phyloP scores from a whole-genome alignment of 2,888 invertebrate genomes.

The Nudaria mundana region DNA sequence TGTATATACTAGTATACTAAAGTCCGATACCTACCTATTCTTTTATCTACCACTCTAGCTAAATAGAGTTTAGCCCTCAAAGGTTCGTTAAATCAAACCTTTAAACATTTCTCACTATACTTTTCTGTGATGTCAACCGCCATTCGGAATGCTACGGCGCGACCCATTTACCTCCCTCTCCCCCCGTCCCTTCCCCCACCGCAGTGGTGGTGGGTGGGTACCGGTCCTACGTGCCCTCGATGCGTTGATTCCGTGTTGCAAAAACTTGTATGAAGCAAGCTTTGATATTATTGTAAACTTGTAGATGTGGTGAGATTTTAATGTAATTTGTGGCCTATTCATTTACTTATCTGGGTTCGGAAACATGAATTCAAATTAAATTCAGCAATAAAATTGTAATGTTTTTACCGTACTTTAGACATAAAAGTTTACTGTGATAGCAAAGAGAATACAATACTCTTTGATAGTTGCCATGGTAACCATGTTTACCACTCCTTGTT shows the following conservation, averaged over 20 bases:
- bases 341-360: too few species aligned
- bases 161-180: slow-evolving; percentile 66
- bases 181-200: slow-evolving; percentile 35
- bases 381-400: too few species aligned
- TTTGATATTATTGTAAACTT: slow-evolving; percentile 26
- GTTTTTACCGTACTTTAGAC: too few species aligned
- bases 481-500: too few species aligned
- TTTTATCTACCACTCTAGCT: too few species aligned
- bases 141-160: slow-evolving; percentile 61
- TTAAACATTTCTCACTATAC: slow-evolving; percentile 18
- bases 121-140: slow-evolving; percentile 61
- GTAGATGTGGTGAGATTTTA: slow-evolving; percentile 7
- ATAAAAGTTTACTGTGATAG: too few species aligned
- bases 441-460: too few species aligned
- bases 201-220: slow-evolving; percentile 48
- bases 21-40: background rate
- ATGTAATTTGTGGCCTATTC: background rate
- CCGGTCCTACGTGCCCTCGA: slow-evolving; percentile 70
- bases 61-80: background rate
- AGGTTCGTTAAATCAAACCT: slow-evolving; percentile 22
- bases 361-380: too few species aligned
- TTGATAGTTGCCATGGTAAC: too few species aligned
- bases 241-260: slow-evolving; percentile 64
- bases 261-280: slow-evolving; percentile 40
- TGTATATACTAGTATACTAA: background rate